These are phyloP conservation scores for Lucilia cuprina DNA, from an alignment of 1,140 invertebrate genomes.

Conservation along the genomic window DNA sequence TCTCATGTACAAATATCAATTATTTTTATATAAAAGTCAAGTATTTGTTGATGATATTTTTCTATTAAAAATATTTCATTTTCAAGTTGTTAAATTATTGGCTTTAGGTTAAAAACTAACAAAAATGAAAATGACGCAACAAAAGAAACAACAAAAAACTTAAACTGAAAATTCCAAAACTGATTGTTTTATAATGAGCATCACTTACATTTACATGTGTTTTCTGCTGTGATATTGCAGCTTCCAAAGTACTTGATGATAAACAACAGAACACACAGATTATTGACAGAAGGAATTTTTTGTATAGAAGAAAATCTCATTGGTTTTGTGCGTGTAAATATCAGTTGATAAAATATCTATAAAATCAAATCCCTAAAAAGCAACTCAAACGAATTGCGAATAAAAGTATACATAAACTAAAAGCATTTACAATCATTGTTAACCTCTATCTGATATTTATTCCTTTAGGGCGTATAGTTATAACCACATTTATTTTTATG, in stretches of 20 bases:
- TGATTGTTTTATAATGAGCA: constrained; percentile 32
- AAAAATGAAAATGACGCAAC: not conserved
- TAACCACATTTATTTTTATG: not conserved
- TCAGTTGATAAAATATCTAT: not conserved
- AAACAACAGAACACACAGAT: not conserved
- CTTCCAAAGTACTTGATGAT: not conserved
- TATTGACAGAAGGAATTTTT: not conserved
- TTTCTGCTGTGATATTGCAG: not conserved
- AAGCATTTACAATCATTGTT: constrained; percentile 2
- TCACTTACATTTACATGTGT: constrained; percentile 4
- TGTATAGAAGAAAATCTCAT: too few relatives aligned
- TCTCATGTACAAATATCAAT: not conserved
- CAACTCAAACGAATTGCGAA: not conserved
- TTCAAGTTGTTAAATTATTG: constrained; percentile 16
- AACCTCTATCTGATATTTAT: not conserved
- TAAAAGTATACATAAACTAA: not conserved
- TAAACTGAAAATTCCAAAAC: not conserved
- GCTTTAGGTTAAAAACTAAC: not conserved
- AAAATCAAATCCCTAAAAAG: not conserved
- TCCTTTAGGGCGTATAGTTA: not conserved
- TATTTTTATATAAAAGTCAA: not conserved
- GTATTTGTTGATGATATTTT: not conserved
- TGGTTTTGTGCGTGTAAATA: not conserved
- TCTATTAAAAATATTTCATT: not conserved
- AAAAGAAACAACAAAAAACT: not conserved